Conservation (phyloP, 2,888 invertebrate genomes). For the Tenthredo notha region DNA sequence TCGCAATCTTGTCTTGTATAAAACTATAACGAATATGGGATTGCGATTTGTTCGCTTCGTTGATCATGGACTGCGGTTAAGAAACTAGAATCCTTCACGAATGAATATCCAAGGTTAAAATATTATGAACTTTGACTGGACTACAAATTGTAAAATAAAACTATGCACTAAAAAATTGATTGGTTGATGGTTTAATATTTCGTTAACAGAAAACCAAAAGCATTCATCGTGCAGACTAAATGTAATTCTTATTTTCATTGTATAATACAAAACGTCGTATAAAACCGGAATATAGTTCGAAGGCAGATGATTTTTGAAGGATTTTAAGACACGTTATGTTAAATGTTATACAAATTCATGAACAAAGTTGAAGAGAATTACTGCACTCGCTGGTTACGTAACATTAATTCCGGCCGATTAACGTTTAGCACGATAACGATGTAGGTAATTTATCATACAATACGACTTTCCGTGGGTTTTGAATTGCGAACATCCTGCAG, state of each 20-base stretch:
- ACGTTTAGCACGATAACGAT: background rate
- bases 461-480: slow-evolving; percentile 14
- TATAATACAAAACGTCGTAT: background rate
- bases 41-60: slow-evolving; percentile 23
- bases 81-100: slow-evolving; percentile 3
- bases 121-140: slow-evolving; percentile 18
- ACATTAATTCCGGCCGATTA: slow-evolving; percentile 35
- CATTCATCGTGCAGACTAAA: background rate
- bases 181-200: background rate
- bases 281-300: background rate
- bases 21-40: slow-evolving; percentile 31
- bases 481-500: slow-evolving; percentile 36
- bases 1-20: background rate
- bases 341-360: background rate
- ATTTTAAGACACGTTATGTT: background rate
- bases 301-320: background rate
- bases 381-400: slow-evolving; percentile 19
- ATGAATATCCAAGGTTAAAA: slow-evolving; percentile 28
- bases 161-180: background rate
- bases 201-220: background rate
- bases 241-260: background rate
- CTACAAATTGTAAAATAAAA: background rate
- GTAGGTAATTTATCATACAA: slow-evolving; percentile 17
- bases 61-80: slow-evolving; percentile 31
- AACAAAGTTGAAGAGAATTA: background rate